Evolutionary conservation across 2,113 vertebrate genomes (phyloP), one percentile per base, ranked within the genome.

Genomic region (Cephalopholis sonnerati): DNA sequence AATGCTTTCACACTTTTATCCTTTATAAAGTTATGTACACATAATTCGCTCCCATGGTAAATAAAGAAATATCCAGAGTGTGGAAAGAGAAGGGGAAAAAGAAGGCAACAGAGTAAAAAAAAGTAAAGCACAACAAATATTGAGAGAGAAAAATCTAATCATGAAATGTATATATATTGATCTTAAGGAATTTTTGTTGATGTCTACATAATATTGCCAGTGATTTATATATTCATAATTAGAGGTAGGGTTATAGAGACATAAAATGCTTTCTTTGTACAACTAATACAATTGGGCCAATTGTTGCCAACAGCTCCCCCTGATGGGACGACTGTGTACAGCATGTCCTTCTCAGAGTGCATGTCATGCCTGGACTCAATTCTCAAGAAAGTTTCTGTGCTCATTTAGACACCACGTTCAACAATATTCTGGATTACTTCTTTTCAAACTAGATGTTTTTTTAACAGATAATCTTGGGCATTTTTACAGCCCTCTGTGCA

Each of bases 21-120:
- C 58, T 93, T 93, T 88, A 94, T 94, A 92, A 93, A 94, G 81
- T 92, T 94, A 94, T 95, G 89, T 95, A 96, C 94, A 96, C 55
- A 87, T 74, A 89, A 91, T 90, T 93, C 81, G 87, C 88, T 89
- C 92, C 91, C 83, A 88, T 71, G 75, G 90, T 88, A 91, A 90
- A 92, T 91, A 92, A 92, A 90, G 71, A 82, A 79, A 93, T 75
- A 71, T 83, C 86, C 85, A 89, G 27, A 84, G 87, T 83, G 77
- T 76, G 79, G 68, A 83, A 77, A 81, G 72, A 76, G 71, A 46
- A 70, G 61, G 59, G 67, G 36, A 51, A 80, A 63, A 62, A 74
- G 74, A 80, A 80, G 87, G 88, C 79, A 93, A 69, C 6, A 83
- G 46, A 84, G 82, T 79, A 81, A 84, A 79, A 81, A 66, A 66